Percentiles rank a stretch among this genome's conserved stretches.
These are phyloP conservation scores for Lapara coniferarum DNA, from an alignment of 2,888 invertebrate species.

Conservation along the genomic window DNA sequence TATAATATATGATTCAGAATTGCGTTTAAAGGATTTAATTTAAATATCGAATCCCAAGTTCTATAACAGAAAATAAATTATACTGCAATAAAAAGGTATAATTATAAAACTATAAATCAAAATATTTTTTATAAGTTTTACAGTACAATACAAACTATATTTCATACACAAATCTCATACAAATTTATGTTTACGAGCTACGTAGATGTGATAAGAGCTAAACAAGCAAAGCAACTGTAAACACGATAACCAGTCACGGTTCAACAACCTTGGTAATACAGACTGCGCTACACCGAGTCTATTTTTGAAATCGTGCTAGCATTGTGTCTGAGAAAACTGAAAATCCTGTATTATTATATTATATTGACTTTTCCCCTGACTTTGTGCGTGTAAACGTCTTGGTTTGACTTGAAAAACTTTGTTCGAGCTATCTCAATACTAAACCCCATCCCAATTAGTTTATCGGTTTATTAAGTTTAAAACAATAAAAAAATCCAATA, in stretches of 20 bases:
- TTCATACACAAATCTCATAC: conserved; percentile 6
- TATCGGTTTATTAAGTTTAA: too few relatives aligned
- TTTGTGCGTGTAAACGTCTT: too few relatives aligned
- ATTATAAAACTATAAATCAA: neutral
- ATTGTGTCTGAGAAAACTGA: neutral
- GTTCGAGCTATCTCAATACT: neutral
- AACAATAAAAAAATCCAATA: neutral
- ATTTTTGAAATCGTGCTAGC: conserved; percentile 1
- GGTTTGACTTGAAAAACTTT: too few relatives aligned
- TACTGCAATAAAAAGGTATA: too few relatives aligned
- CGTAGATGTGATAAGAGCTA: conserved; percentile 12
- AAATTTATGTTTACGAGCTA: conserved; percentile 15
- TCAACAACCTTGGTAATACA: conserved; percentile 13
- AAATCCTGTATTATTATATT: neutral
- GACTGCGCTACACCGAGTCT: neutral
- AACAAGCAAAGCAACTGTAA: conserved; percentile 23
- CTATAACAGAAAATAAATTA: too few relatives aligned
- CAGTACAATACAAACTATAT: neutral
- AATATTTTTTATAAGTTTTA: neutral
- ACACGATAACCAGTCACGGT: conserved; percentile 21
- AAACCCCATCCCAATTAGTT: neutral
- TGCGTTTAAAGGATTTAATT: too few relatives aligned
- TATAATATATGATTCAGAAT: too few relatives aligned
- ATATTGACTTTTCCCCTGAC: too few relatives aligned
- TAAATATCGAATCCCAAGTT: too few relatives aligned